A percentile compares a stretch with the other conserved stretches of the same genome.
Conservation (phyloP, 2,797 vertebrate genomes). For the Gymnodraco acuticeps region DNA sequence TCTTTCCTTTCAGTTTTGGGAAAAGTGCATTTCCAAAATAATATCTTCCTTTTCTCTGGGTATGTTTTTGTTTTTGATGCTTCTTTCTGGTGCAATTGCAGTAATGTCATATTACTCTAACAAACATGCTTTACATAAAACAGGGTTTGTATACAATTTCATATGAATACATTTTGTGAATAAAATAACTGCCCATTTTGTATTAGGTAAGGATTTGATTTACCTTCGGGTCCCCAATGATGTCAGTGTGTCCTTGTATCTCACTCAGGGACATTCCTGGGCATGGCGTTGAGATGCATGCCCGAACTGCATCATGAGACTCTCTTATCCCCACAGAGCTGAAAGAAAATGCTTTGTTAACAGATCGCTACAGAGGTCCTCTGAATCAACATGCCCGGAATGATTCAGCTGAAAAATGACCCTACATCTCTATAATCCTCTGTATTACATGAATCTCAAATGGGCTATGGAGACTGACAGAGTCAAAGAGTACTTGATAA, state of each 20-base stretch:
- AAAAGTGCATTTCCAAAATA: neutral
- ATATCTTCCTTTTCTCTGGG: neutral
- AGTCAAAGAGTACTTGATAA: constrained; percentile 81
- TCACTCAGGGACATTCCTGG: constrained; percentile 87
- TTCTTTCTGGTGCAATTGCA: neutral
- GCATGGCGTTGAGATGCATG: constrained; percentile 88
- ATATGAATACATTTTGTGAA: neutral
- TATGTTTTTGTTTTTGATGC: neutral
- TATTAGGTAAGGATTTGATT: constrained; percentile 51
- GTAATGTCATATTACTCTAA: neutral
- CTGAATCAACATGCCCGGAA: constrained; percentile 87
- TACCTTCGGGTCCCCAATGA: constrained; percentile 87
- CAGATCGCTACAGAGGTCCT: constrained; percentile 75
- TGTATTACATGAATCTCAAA: constrained; percentile 72
- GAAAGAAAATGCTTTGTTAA: constrained; percentile 88
- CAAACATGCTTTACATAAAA: constrained; percentile 3
- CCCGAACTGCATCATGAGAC: constrained; percentile 88
- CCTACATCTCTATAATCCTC: constrained; percentile 81
- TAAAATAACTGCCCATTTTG: constrained; percentile 3
- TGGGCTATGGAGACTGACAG: constrained; percentile 79
- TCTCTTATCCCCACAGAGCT: constrained; percentile 88
- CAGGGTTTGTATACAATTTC: neutral
- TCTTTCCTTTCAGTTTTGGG: neutral
- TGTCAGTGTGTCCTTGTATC: constrained; percentile 85
- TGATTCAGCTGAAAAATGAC: constrained; percentile 86